Conservation (phyloP, 2,113 vertebrate species). For the Ia io region DNA sequence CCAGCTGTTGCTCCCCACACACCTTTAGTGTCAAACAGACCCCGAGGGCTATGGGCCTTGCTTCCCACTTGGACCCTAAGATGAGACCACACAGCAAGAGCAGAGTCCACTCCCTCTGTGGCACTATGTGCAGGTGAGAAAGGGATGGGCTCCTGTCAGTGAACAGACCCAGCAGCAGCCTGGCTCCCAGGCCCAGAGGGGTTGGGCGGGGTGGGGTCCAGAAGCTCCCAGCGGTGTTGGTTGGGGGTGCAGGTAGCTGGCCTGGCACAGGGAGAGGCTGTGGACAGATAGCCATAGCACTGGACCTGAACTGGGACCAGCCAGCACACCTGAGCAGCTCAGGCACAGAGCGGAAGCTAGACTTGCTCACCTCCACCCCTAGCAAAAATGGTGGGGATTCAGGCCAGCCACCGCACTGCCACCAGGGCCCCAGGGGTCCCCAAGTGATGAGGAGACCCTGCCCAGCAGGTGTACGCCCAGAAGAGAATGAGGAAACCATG, state of each 20-base stretch:
- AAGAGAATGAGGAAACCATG: neutral
- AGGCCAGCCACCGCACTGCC: neutral
- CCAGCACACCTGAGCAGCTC: neutral
- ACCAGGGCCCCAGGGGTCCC: neutral
- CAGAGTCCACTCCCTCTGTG: rapidly evolving
- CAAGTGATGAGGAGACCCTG: neutral
- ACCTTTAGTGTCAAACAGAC: neutral
- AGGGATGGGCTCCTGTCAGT: neutral
- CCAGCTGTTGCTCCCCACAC: neutral
- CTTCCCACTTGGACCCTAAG: neutral
- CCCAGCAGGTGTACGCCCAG: neutral
- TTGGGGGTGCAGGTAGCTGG: neutral
- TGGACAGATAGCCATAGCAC: neutral
- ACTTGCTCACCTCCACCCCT: neutral
- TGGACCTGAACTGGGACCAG: neutral
- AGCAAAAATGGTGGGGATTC: no score
- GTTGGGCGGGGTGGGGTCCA: neutral
- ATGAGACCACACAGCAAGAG: neutral
- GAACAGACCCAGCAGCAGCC: neutral
- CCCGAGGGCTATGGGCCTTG: rapidly evolving
- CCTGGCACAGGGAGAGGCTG: neutral
- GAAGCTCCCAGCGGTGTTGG: neutral
- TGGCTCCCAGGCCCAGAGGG: neutral
- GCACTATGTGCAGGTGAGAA: rapidly evolving
- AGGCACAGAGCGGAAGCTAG: neutral